phyloP scores from a whole-genome alignment of 2,797 vertebrate species.

The Anabas testudineus region DNA sequence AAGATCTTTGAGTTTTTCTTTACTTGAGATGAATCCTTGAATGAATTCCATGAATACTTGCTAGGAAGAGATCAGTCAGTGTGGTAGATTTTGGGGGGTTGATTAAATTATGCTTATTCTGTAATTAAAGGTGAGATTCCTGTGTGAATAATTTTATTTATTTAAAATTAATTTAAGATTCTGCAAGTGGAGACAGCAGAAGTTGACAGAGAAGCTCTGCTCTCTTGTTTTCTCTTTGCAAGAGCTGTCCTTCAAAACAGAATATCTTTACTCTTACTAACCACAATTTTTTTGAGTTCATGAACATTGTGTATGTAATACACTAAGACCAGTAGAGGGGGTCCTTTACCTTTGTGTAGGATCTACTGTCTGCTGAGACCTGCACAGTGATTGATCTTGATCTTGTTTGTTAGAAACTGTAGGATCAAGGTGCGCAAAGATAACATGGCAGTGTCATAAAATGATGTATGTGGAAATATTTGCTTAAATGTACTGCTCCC shows the following conservation, averaged over 20 bases:
- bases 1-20: too few relatives aligned
- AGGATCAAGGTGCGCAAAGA: conserved; percentile 83
- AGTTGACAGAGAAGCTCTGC: conserved; percentile 36
- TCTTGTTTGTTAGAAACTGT: conserved; percentile 80
- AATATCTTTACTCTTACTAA: not conserved
- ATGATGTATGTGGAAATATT: not conserved
- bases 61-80: too few relatives aligned
- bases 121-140: too few relatives aligned
- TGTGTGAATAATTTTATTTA: too few relatives aligned
- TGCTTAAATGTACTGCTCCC: not conserved
- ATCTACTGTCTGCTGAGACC: conserved; percentile 73
- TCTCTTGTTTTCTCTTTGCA: conserved; percentile 64
- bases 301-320: not conserved
- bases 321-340: not conserved
- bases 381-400: conserved; percentile 81
- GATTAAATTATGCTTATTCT: too few relatives aligned
- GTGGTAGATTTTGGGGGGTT: too few relatives aligned
- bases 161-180: too few relatives aligned
- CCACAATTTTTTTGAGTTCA: not conserved
- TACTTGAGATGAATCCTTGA: too few relatives aligned
- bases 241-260: conserved; percentile 57
- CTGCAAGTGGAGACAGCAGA: too few relatives aligned
- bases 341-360: conserved; percentile 36
- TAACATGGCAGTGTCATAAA: conserved; percentile 31
- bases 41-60: too few relatives aligned